phyloP scores from a whole-genome alignment of 2,797 vertebrate genomes.

The Paramormyrops hopkinsi region DNA sequence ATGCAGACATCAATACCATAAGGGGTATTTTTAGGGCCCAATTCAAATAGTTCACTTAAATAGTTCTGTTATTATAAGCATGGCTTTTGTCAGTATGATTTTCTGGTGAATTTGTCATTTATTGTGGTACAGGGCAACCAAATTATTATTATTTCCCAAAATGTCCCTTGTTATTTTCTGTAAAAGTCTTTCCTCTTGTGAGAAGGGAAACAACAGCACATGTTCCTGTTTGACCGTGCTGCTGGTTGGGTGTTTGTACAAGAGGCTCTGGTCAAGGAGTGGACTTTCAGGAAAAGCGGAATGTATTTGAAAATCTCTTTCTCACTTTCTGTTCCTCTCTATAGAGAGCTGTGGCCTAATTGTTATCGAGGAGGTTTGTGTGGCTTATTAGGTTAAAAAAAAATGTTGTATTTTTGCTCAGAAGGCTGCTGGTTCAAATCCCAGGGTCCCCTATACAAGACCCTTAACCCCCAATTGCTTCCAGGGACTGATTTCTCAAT shows the following conservation, averaged over 20 bases:
- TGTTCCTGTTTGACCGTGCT: neutral
- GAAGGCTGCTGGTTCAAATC: neutral
- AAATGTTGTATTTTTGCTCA: neutral
- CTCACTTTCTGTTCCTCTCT: neutral
- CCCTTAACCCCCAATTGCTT: neutral
- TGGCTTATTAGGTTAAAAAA: neutral
- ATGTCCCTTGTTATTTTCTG: neutral
- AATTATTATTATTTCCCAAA: neutral
- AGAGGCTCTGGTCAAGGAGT: neutral
- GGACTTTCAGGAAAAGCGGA: neutral
- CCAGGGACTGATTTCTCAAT: neutral
- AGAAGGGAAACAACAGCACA: neutral
- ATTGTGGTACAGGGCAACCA: neutral
- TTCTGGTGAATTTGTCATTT: neutral
- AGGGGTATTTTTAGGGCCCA: neutral
- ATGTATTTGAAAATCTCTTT: neutral
- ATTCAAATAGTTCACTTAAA: neutral
- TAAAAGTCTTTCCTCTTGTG: neutral
- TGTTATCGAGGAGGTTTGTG: neutral
- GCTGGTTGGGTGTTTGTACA: neutral
- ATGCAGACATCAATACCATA: neutral
- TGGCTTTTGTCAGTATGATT: neutral
- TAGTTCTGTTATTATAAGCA: neutral
- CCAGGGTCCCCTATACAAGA: neutral
- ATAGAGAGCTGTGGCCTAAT: neutral